phyloP scores from a whole-genome alignment of 2,797 vertebrate species.

The Smutsia temminckii region DNA sequence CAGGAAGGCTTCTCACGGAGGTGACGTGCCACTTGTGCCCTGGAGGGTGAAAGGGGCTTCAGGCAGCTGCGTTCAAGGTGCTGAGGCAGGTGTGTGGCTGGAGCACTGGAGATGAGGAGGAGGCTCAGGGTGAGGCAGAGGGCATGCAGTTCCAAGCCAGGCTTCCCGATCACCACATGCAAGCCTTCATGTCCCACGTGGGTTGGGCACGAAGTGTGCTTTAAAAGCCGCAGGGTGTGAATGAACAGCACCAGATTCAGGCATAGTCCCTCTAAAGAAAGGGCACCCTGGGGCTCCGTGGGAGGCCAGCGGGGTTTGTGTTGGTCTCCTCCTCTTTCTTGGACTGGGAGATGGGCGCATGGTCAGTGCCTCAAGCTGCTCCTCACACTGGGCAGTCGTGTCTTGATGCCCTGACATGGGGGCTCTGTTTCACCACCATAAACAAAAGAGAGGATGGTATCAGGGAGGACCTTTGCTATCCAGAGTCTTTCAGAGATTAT shows the following conservation, averaged over 20 bases:
- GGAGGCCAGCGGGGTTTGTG: background rate
- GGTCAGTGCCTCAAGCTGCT: background rate
- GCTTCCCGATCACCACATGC: accelerated
- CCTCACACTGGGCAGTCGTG: background rate
- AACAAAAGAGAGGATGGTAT: background rate
- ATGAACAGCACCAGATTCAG: background rate
- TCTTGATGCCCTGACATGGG: background rate
- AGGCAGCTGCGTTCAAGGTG: background rate
- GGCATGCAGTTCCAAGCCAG: too few relatives aligned
- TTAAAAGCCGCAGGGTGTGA: background rate
- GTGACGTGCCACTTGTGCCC: background rate
- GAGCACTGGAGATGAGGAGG: background rate
- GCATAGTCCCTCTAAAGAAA: accelerated
- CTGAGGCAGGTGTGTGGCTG: background rate
- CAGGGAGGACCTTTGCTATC: background rate
- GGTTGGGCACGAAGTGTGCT: background rate
- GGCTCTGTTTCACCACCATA: background rate
- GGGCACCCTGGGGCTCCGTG: accelerated
- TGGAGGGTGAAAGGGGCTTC: background rate
- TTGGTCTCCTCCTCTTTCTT: background rate
- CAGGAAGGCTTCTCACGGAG: background rate
- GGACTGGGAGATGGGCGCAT: background rate
- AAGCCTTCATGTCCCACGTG: accelerated
- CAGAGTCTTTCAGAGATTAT: background rate
- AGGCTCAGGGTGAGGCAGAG: too few relatives aligned